These are phyloP conservation scores for Ptycholaimellus sp. DNA, from an alignment of 2,888 invertebrate species.

Conservation along the genomic window DNA sequence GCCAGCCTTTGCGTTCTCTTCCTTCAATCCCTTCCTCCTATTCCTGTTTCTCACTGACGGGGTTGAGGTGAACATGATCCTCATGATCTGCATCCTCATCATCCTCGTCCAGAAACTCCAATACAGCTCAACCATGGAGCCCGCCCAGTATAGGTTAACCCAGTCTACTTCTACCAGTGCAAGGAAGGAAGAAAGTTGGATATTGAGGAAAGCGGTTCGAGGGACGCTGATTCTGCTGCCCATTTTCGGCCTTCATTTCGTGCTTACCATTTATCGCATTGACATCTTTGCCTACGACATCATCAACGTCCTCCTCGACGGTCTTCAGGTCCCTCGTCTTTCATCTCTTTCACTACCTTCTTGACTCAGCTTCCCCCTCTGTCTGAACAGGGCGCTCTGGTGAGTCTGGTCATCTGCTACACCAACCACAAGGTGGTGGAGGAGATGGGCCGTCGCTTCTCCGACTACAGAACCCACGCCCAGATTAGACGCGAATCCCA, in stretches of 20 bases:
- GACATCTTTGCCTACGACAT: constrained; percentile 26
- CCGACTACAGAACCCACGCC: too few relatives aligned
- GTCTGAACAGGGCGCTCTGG: constrained; percentile 15
- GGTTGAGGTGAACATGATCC: constrained; percentile 21
- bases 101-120: constrained; percentile 28
- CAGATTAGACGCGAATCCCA: too few relatives aligned
- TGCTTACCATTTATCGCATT: constrained; percentile 30
- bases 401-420: constrained; percentile 17
- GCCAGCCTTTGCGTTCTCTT: too few relatives aligned
- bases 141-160: constrained; percentile 31
- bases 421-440: constrained; percentile 15
- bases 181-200: constrained; percentile 3
- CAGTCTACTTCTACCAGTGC: constrained; percentile 6
- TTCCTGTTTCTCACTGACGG: too few relatives aligned
- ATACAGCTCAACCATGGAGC: constrained; percentile 29
- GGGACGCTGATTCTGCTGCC: constrained; percentile 32
- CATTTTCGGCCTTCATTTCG: constrained; percentile 32
- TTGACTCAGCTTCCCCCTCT: too few relatives aligned
- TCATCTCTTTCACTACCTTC: too few relatives aligned
- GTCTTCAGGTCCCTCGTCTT: constrained; percentile 32
- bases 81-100: constrained; percentile 24
- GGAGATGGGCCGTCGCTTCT: too few relatives aligned
- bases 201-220: constrained; percentile 31
- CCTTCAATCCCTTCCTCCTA: too few relatives aligned
- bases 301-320: constrained; percentile 29